Conservation (phyloP, 2,888 invertebrate species). For the Deilephila porcellus region DNA sequence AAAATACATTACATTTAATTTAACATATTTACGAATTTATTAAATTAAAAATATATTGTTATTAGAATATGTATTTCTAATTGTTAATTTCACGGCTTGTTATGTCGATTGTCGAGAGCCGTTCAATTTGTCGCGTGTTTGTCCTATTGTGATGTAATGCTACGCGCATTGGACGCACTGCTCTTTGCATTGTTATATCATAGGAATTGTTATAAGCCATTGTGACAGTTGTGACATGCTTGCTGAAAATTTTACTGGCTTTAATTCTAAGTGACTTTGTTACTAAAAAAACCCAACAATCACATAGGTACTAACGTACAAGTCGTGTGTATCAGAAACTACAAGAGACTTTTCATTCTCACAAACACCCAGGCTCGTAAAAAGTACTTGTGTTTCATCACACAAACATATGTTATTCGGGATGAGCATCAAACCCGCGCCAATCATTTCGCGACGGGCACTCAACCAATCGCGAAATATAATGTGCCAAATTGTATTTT, state of each 20-base stretch:
- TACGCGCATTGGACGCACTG: constrained; percentile 29
- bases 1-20: neutral
- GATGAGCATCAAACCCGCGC: no score
- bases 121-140: constrained; percentile 34
- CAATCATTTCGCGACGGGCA: no score
- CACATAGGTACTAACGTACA: no score
- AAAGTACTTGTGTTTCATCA: no score
- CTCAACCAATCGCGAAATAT: no score
- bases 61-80: constrained; percentile 5
- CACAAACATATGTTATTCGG: no score
- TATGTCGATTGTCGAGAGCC: neutral
- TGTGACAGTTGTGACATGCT: neutral
- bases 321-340: no score
- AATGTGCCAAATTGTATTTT: no score
- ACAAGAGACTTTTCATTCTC: no score
- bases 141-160: constrained; percentile 37
- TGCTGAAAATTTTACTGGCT: neutral
- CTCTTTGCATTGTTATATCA: constrained; percentile 29
- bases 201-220: constrained; percentile 18
- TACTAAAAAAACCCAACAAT: no score
- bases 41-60: neutral
- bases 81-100: no score
- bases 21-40: neutral
- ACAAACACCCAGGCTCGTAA: no score
- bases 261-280: neutral